Evolutionary conservation across 2,888 invertebrate species (phyloP).

Genomic region (Lymantria dispar): DNA sequence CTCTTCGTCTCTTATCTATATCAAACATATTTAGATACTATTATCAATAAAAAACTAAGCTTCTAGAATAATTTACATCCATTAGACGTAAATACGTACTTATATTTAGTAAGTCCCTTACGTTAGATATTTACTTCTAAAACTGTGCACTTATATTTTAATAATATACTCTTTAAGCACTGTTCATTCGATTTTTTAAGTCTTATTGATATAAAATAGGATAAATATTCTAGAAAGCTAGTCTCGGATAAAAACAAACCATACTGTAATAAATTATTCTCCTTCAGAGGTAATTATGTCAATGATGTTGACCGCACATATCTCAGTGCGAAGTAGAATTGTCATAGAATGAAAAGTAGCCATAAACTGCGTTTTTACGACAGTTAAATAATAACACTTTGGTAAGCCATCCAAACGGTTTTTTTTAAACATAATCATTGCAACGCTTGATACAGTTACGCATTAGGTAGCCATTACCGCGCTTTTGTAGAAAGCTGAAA

Average conservation of each 20-base stretch:
- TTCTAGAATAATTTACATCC: too few relatives aligned
- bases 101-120: too few relatives aligned
- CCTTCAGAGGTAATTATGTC: slow-evolving; percentile 2
- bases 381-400: slow-evolving; percentile 21
- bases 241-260: not conserved
- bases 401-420: slow-evolving; percentile 44
- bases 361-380: slow-evolving; percentile 10
- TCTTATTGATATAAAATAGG: not conserved
- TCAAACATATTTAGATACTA: too few relatives aligned
- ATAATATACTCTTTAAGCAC: too few relatives aligned
- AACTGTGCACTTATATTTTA: too few relatives aligned
- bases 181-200: not conserved
- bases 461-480: slow-evolving; percentile 37
- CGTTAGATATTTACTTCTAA: too few relatives aligned
- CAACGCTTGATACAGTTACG: slow-evolving; percentile 53
- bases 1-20: too few relatives aligned
- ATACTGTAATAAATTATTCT: not conserved
- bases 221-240: not conserved
- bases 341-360: slow-evolving; percentile 3
- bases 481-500: slow-evolving; percentile 32
- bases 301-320: slow-evolving; percentile 4
- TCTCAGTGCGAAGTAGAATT: slow-evolving; percentile 3
- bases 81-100: too few relatives aligned
- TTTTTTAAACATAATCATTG: slow-evolving; percentile 51
- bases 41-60: too few relatives aligned